Conservation (phyloP, 2,113 vertebrate species). For the Anas platyrhynchos region DNA sequence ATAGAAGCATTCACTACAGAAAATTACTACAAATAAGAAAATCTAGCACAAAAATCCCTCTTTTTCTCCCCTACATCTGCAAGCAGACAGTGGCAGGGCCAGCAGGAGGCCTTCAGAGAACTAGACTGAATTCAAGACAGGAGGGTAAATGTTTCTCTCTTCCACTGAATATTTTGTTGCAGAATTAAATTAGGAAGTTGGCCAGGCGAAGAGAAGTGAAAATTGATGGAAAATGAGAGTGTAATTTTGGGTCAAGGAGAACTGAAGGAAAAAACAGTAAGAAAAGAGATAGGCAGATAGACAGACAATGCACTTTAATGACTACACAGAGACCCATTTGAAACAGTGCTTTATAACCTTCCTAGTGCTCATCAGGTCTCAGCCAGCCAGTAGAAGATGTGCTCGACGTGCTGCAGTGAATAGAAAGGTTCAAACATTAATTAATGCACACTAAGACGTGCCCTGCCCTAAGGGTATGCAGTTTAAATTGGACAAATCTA, state of each 20-base stretch:
- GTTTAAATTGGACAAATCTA: not conserved
- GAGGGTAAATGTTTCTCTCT: not conserved
- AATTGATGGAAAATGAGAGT: constrained; percentile 2
- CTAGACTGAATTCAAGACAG: not conserved
- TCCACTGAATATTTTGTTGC: not conserved
- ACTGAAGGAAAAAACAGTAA: constrained; percentile 19
- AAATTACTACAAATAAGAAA: not conserved
- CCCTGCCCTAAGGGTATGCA: not conserved
- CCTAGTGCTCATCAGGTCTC: constrained; percentile 5
- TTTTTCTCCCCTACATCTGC: not conserved
- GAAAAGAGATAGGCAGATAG: constrained; percentile 2
- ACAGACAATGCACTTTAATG: constrained; percentile 15
- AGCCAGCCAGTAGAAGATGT: not conserved
- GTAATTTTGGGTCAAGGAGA: constrained; percentile 51
- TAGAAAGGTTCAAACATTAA: constrained; percentile 32
- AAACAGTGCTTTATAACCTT: constrained; percentile 28
- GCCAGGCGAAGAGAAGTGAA: not conserved
- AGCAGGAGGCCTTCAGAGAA: not conserved
- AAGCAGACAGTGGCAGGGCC: not conserved
- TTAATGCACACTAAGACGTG: not conserved
- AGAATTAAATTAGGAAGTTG: constrained; percentile 8
- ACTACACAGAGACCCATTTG: constrained; percentile 36
- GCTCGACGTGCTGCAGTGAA: constrained; percentile 23
- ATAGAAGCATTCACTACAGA: not conserved
- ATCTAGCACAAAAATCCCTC: not conserved